Evolutionary conservation across 1,140 invertebrate genomes (phyloP).

Genomic region (Drosophila hydei): DNA sequence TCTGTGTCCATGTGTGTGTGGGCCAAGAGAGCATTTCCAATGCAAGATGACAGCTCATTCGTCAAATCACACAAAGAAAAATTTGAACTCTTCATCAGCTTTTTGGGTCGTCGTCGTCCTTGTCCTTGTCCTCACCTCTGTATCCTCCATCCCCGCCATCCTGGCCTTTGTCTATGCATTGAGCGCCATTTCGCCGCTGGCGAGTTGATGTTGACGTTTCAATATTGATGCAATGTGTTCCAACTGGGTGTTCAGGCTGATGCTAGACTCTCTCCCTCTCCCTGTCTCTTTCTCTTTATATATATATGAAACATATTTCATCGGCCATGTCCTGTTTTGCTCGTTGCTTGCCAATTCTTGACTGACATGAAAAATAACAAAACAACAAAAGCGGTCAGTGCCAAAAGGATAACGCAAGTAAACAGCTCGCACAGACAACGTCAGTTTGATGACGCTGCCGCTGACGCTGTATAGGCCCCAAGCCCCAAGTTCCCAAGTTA

Average conservation of each 20-base stretch:
- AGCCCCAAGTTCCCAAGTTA: not conserved
- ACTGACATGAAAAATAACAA: slow-evolving; percentile 82
- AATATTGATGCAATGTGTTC: slow-evolving; percentile 81
- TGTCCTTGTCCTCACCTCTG: slow-evolving; percentile 32
- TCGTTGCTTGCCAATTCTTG: slow-evolving; percentile 74
- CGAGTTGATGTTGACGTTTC: slow-evolving; percentile 81
- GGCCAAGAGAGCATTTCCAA: slow-evolving; percentile 60
- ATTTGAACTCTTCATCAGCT: slow-evolving; percentile 81
- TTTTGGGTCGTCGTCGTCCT: slow-evolving; percentile 57
- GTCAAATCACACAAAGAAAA: slow-evolving; percentile 82
- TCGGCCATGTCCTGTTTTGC: slow-evolving; percentile 67
- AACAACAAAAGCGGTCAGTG: slow-evolving; percentile 74
- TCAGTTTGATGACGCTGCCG: slow-evolving; percentile 60
- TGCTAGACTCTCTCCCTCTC: not conserved
- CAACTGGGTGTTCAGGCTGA: slow-evolving; percentile 24
- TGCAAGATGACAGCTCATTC: slow-evolving; percentile 82
- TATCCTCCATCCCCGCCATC: not conserved
- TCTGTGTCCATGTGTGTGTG: slow-evolving; percentile 17
- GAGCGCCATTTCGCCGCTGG: slow-evolving; percentile 73
- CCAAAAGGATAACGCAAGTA: slow-evolving; percentile 72
- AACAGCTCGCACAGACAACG: slow-evolving; percentile 55
- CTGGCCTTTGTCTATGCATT: slow-evolving; percentile 44
- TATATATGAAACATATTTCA: slow-evolving; percentile 68
- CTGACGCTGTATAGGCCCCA: slow-evolving; percentile 40
- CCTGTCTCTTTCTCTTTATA: slow-evolving; percentile 3